A percentile compares a stretch with the other conserved stretches of the same genome.
phyloP scores from a whole-genome alignment of 2,797 vertebrate genomes.

The Sylvia borin region DNA sequence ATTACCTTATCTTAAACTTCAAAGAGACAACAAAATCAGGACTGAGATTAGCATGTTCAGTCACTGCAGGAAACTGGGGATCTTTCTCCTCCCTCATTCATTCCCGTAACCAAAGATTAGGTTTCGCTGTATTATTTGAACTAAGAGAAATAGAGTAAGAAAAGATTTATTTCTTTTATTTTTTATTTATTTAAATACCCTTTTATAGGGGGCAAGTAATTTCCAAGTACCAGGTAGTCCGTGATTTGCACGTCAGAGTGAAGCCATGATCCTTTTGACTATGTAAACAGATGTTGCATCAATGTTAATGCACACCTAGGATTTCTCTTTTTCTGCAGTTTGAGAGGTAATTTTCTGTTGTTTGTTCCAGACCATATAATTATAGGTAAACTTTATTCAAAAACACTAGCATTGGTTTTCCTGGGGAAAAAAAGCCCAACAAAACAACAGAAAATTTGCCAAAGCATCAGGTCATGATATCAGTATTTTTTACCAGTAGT shows the following conservation, averaged over 20 bases:
- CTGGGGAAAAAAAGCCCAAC: rapidly evolving
- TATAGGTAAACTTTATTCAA: not conserved
- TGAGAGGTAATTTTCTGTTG: not conserved
- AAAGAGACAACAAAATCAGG: not conserved
- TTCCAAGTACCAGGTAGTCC: not conserved
- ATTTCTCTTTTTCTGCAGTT: not conserved
- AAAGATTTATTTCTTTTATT: not conserved
- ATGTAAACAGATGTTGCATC: not conserved
- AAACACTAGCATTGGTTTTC: not conserved
- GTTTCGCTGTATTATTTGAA: not conserved
- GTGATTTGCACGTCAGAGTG: not conserved
- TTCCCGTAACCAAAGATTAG: not conserved
- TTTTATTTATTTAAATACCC: not conserved
- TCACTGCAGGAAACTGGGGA: not conserved
- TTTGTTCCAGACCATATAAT: not conserved
- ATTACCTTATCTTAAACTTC: not conserved
- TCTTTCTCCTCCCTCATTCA: not conserved
- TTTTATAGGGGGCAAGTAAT: not conserved
- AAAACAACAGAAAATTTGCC: not conserved
- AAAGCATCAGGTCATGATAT: not conserved
- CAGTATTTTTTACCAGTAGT: not conserved
- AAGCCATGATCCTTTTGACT: not conserved
- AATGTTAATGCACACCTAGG: not conserved
- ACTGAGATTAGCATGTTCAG: not conserved
- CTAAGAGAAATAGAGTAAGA: not conserved